Evolutionary conservation across 2,113 vertebrate genomes (phyloP).

Genomic region (Suncus etruscus): DNA sequence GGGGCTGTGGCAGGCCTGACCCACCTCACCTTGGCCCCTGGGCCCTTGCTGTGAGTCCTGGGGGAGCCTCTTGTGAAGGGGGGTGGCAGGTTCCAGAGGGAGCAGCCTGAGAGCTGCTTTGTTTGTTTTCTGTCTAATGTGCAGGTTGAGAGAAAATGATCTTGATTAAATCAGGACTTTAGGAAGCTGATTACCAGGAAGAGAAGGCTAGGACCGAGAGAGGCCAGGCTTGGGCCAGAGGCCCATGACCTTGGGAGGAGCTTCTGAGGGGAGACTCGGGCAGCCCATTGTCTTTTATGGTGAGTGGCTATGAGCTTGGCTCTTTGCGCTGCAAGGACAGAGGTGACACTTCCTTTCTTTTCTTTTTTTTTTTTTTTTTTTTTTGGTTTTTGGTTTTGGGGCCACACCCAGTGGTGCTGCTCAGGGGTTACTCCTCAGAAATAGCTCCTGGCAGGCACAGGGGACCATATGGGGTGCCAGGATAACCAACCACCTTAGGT

Average conservation of each 20-base stretch:
- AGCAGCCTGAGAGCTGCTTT: slow-evolving; percentile 48
- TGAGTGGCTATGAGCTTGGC: not conserved
- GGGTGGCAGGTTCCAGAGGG: not conserved
- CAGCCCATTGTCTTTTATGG: not conserved
- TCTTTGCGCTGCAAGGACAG: not conserved
- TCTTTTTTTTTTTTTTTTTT: too few relatives aligned
- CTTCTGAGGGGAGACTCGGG: not conserved
- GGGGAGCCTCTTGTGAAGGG: not conserved
- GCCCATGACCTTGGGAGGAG: not conserved
- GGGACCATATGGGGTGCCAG: too few relatives aligned
- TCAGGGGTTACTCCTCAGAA: too few relatives aligned
- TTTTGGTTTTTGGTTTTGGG: too few relatives aligned
- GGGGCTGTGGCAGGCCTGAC: slow-evolving; percentile 54
- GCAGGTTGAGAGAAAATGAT: slow-evolving; percentile 61
- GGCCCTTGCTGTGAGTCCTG: not conserved
- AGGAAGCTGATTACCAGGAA: slow-evolving; percentile 25
- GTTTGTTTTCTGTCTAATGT: slow-evolving; percentile 28
- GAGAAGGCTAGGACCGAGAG: not conserved
- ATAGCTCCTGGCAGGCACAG: too few relatives aligned
- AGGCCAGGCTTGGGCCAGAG: not conserved
- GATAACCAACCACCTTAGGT: too few relatives aligned
- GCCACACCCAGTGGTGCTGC: too few relatives aligned
- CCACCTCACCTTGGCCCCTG: slow-evolving; percentile 38
- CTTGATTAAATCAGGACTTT: slow-evolving; percentile 38
- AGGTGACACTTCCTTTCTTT: not conserved